A percentile compares a stretch with the other conserved stretches of the same genome.
Conservation (phyloP, 2,113 vertebrate genomes). For the Phyllostomus discolor region DNA sequence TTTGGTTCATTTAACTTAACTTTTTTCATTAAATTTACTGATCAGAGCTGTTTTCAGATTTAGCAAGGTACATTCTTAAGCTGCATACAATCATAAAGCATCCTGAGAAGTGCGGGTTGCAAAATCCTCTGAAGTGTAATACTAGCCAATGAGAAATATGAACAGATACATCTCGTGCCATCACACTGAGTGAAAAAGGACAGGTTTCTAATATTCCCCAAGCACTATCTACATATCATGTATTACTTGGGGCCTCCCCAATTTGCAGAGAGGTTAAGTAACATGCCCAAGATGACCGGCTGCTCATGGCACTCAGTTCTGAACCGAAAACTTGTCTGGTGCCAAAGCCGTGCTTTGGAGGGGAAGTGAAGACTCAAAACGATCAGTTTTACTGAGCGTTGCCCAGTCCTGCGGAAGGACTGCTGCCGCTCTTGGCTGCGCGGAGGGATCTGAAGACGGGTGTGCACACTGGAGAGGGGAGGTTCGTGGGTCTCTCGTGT, state of each 20-base stretch:
- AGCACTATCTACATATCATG: background rate
- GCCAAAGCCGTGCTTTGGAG: background rate
- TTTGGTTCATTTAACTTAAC: conserved; percentile 8
- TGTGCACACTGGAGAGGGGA: no score
- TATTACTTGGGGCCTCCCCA: background rate
- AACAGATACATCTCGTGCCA: background rate
- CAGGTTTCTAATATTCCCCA: background rate
- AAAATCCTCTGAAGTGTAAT: conserved; percentile 17
- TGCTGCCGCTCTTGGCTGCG: background rate
- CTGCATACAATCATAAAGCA: background rate
- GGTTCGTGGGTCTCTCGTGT: background rate
- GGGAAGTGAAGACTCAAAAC: background rate
- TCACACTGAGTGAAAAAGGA: background rate
- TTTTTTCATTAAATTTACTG: conserved; percentile 41
- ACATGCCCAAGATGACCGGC: background rate
- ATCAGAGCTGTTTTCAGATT: background rate
- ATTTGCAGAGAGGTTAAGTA: background rate
- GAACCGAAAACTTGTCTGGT: background rate
- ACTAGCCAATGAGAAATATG: background rate
- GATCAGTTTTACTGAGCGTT: background rate
- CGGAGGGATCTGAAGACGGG: background rate
- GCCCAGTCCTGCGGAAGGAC: background rate
- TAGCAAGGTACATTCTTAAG: background rate
- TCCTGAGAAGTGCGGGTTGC: background rate
- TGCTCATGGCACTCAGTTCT: background rate